phyloP scores from a whole-genome alignment of 1,140 invertebrate species.

The Magallana gigas region DNA sequence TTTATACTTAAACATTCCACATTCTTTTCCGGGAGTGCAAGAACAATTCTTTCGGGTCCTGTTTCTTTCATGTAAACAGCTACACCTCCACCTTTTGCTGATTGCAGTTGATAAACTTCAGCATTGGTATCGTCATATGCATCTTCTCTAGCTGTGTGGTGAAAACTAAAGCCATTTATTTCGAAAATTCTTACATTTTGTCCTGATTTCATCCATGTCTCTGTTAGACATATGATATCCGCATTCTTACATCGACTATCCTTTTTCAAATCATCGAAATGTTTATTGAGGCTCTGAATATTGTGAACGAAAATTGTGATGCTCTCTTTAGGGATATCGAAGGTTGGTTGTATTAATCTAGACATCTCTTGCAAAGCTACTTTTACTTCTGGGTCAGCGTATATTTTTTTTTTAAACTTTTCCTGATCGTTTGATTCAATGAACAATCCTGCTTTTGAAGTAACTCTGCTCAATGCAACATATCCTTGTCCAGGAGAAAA shows the following conservation, averaged over 20 bases:
- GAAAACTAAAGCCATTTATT: background rate
- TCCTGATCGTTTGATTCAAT: slow-evolving; percentile 13
- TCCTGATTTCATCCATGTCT: slow-evolving; percentile 44
- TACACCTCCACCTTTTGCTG: background rate
- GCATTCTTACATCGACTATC: background rate
- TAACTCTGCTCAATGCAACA: slow-evolving; percentile 47
- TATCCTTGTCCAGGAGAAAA: slow-evolving; percentile 46
- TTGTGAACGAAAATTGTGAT: slow-evolving; percentile 33
- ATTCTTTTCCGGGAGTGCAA: no score
- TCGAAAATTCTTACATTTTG: background rate
- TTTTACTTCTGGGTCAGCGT: no score
- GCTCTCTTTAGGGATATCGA: background rate
- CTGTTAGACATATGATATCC: slow-evolving; percentile 36
- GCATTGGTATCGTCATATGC: background rate
- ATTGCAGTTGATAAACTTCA: background rate
- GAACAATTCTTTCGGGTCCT: no score
- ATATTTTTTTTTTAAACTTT: slow-evolving; percentile 7
- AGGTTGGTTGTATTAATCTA: background rate
- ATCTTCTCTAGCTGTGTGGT: background rate
- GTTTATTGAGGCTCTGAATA: background rate
- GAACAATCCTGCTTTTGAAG: slow-evolving; percentile 18
- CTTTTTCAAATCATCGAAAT: background rate
- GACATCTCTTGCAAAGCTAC: no score
- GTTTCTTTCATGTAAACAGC: background rate
- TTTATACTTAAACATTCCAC: no score